Base-by-base conservation (phyloP, 2,888 invertebrate genomes). In the Ophonus ardosiacus region DNA sequence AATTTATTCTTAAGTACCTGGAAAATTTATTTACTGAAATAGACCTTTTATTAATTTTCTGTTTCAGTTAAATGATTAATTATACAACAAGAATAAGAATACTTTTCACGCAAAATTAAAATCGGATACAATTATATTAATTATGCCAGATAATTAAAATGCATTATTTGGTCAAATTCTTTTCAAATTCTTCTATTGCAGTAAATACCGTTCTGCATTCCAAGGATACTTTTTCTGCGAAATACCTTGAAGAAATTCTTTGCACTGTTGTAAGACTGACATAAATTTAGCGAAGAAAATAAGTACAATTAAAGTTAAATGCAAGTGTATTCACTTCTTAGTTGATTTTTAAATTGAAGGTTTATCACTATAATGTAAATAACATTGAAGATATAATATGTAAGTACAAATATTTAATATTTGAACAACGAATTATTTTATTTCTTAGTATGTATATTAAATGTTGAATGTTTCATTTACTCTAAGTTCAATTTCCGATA, bases 241-340 rank as follows among this genome's bases (percentile, higher is more conserved):
- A 63, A 68, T 68, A 40, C 68, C 40, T 68, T 68, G 40, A 40
- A 40, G 68, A 68, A 68, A 68, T 68, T 68, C 40, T 68, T 68
- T 68, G 68, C 17, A 15, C 38, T 68, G 38, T 68, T 38, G 68
- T 68, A 68, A 68, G 10, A 63, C 21, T 6, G n/a, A 13, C 21
- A 24, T 63, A 24, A 63, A 63, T 63, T 63, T 63, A 18, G 5
- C 63, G 63, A 63, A 24, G 63, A 63, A 63, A 63, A 63, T 63
- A 63, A 59, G 18, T 59, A n/a, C 63, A 63, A 63, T 63, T 63
- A 63, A 63, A 63, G 24, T 3, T 17, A 7, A 15, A 59, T 18
- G 59, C 59, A 59, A 61, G 2, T 31, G 31, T 31, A 31, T 31
- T 31, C 31, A 31, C 31, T 31, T 31, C 31, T 31, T 31, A 31